These are phyloP conservation scores for Cynoglossus semilaevis DNA, from an alignment of 2,113 vertebrate species.

Conservation along the genomic window DNA sequence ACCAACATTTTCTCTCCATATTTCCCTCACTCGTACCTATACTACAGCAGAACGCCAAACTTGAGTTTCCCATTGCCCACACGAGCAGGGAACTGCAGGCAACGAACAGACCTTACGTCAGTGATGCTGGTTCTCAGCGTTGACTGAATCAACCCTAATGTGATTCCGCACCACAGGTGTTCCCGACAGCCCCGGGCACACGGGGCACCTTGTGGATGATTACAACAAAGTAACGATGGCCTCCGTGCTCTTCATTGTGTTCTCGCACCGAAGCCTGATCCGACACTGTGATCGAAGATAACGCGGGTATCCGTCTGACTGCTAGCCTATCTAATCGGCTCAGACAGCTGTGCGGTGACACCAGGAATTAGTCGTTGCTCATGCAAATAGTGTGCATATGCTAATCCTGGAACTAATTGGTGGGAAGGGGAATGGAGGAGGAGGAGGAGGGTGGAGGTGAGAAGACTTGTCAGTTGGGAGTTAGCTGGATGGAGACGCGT, in stretches of 20 bases:
- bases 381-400: constrained; percentile 67
- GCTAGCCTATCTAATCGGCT: constrained; percentile 61
- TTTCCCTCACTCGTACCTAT: too few species aligned
- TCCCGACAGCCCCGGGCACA: too few species aligned
- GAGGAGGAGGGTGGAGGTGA: not conserved
- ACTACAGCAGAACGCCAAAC: too few species aligned
- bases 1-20: too few species aligned
- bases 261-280: constrained; percentile 16
- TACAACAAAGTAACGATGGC: not conserved
- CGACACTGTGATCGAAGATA: constrained; percentile 25
- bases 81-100: too few species aligned
- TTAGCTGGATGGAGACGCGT: constrained; percentile 42
- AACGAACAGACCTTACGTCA: too few species aligned
- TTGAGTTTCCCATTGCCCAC: too few species aligned
- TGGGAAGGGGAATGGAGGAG: constrained; percentile 7
- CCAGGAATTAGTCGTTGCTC: constrained; percentile 62
- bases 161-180: too few species aligned
- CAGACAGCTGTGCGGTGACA: constrained; percentile 66
- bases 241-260: constrained; percentile 7
- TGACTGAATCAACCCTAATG: too few species aligned
- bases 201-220: not conserved
- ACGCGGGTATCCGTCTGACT: constrained; percentile 47
- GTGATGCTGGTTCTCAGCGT: too few species aligned
- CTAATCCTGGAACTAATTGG: constrained; percentile 68
- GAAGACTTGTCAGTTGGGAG: constrained; percentile 44